Evolutionary conservation across 2,113 vertebrate genomes (phyloP).

Genomic region (Notothenia coriiceps): DNA sequence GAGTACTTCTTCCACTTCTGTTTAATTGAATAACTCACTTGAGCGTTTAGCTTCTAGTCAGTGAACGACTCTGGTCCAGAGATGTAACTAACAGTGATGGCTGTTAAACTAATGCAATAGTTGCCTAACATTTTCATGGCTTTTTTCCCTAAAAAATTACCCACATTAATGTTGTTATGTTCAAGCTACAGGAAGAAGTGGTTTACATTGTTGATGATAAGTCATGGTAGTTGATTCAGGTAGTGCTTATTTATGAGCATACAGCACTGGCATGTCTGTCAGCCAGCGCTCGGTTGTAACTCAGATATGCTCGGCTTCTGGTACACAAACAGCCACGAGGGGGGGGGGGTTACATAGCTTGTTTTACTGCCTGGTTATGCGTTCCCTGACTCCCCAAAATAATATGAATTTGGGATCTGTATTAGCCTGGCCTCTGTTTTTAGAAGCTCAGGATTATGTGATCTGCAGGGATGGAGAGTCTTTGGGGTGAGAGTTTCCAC

Average conservation of each 20-base stretch:
- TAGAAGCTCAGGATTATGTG: conserved; percentile 53
- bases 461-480: neutral
- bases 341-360: conserved; percentile 1
- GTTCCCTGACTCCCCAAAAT: conserved; percentile 40
- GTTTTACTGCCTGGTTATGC: conserved; percentile 48
- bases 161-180: neutral
- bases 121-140: neutral
- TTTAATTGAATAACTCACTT: too few relatives aligned
- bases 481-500: neutral
- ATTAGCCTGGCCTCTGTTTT: conserved; percentile 48
- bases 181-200: neutral
- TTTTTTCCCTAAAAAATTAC: neutral
- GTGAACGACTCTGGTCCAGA: neutral
- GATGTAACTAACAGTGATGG: neutral
- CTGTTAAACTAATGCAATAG: neutral
- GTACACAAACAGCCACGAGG: conserved; percentile 2
- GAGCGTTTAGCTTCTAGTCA: neutral
- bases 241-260: conserved; percentile 36
- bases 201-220: neutral
- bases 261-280: conserved; percentile 36
- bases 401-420: conserved; percentile 46
- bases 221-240: conserved; percentile 14
- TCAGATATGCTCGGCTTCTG: conserved; percentile 4
- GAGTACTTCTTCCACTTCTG: too few relatives aligned
- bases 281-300: conserved; percentile 7